These are phyloP conservation scores for Conistra vaccinii DNA, from an alignment of 2,888 invertebrate genomes.

Conservation along the genomic window DNA sequence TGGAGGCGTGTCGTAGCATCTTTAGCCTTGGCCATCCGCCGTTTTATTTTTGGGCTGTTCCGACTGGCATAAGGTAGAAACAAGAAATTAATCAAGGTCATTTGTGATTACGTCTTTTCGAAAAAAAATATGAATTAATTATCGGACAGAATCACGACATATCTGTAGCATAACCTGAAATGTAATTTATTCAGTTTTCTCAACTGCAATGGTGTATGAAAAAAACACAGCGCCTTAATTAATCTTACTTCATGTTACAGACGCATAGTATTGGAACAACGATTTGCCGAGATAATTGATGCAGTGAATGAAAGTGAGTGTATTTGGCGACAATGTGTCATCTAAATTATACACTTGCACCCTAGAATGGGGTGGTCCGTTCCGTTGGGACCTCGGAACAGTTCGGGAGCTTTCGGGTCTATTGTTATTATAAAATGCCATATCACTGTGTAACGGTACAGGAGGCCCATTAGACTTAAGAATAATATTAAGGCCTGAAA, in stretches of 20 bases:
- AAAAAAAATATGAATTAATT: background rate
- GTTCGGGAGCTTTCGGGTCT: slow-evolving; percentile 74
- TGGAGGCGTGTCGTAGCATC: too few species aligned
- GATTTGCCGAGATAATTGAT: slow-evolving; percentile 70
- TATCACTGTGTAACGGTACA: slow-evolving; percentile 80
- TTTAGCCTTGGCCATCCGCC: too few species aligned
- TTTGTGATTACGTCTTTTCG: too few species aligned
- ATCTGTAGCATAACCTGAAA: background rate
- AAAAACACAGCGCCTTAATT: background rate
- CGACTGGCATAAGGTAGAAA: background rate
- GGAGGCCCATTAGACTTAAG: slow-evolving; percentile 51
- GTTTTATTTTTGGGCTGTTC: too few species aligned
- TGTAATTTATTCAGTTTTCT: background rate
- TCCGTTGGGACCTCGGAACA: slow-evolving; percentile 61
- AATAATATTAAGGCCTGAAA: slow-evolving; percentile 16
- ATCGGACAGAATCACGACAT: background rate
- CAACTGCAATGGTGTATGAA: background rate
- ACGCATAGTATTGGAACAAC: slow-evolving; percentile 14
- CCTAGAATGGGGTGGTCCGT: slow-evolving; percentile 57
- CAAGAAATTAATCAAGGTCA: background rate
- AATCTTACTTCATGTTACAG: background rate
- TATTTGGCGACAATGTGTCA: slow-evolving; percentile 83
- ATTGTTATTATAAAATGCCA: slow-evolving; percentile 90
- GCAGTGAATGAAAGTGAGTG: slow-evolving; percentile 77
- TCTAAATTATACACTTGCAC: slow-evolving; percentile 86